These are phyloP conservation scores for Dioctria linearis DNA, from an alignment of 2,888 invertebrate genomes.

Conservation along the genomic window DNA sequence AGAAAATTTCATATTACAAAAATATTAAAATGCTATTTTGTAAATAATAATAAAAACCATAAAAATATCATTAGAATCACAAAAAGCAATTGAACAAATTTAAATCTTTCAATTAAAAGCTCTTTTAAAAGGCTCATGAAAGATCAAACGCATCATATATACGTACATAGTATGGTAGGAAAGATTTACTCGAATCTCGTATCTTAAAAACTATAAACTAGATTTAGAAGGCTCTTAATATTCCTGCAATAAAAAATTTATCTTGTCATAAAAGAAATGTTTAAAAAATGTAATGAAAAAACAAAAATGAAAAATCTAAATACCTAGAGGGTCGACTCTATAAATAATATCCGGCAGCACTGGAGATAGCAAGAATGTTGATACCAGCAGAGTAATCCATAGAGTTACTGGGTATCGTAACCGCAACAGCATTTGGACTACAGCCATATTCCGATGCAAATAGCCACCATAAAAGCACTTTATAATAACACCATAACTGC, in stretches of 20 bases:
- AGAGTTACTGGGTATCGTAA: constrained; percentile 44
- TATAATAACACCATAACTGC: constrained; percentile 39
- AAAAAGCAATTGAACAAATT: no score
- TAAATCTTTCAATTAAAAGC: no score
- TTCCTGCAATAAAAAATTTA: constrained; percentile 38
- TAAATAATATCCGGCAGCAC: constrained; percentile 69
- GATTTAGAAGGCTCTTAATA: neutral
- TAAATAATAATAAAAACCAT: no score
- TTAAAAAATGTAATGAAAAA: constrained; percentile 12
- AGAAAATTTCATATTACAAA: no score
- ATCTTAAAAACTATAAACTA: constrained; percentile 8
- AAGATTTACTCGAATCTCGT: no score
- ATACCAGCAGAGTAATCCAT: constrained; percentile 65
- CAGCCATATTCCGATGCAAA: constrained; percentile 48
- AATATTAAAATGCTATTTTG: no score
- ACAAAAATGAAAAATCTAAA: constrained; percentile 32
- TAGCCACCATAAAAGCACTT: constrained; percentile 49
- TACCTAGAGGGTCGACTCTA: constrained; percentile 71
- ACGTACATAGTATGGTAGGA: no score
- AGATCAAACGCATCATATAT: no score
- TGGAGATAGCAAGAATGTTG: constrained; percentile 66
- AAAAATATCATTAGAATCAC: no score
- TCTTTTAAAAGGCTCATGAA: no score
- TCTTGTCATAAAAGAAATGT: constrained; percentile 10
- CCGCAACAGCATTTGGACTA: constrained; percentile 45